Evolutionary conservation across 2,888 invertebrate genomes (phyloP), one percentile per base, ranked within the genome.

Genomic region (Eilema griseolum): DNA sequence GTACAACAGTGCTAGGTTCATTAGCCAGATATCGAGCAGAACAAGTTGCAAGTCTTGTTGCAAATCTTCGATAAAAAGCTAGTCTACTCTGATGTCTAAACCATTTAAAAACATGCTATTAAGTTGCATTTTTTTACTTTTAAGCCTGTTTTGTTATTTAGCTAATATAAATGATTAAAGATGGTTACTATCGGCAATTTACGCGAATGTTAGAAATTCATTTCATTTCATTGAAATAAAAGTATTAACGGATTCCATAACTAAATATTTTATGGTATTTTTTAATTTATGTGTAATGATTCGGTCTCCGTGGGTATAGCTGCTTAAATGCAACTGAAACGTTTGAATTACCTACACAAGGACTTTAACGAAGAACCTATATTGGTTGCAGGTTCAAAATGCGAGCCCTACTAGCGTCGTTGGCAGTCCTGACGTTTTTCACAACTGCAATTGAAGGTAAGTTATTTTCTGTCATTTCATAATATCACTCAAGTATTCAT

Each of bases 361-460:
- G n/a, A n/a, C n/a, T n/a, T n/a, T n/a, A n/a, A n/a, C n/a, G 28
- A 28, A 28, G 3, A 28, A 11, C 20, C 8, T 66, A 76, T 75
- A 79, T 90, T 80, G 73, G 87, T 89, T 0, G 16, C 90, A 94
- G 94, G 89, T 91, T 81, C 86, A 94, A 84, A 86, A 95, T 95
- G 95, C 89, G 91, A 84, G 89, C 81, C 73, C 78, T 93, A 89
- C 87, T 93, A 78, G 90, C 89, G 89, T 86, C 94, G 93, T 93
- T 95, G 93, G 94, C 92, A 83, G 91, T 93, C 89, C 89, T 95
- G 73, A 90, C 91, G 77, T 89, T 87, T 72, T 79, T 84, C n/a
- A 82, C 88, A 61, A 85, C 89, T 74, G 87, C 89, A 73, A 88
- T 85, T 70, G 83, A 93, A 88, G 89, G 95, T 94, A 83, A 92